These are phyloP conservation scores for Syngnathus scovelli DNA, from an alignment of 2,113 vertebrate genomes.

Conservation along the genomic window DNA sequence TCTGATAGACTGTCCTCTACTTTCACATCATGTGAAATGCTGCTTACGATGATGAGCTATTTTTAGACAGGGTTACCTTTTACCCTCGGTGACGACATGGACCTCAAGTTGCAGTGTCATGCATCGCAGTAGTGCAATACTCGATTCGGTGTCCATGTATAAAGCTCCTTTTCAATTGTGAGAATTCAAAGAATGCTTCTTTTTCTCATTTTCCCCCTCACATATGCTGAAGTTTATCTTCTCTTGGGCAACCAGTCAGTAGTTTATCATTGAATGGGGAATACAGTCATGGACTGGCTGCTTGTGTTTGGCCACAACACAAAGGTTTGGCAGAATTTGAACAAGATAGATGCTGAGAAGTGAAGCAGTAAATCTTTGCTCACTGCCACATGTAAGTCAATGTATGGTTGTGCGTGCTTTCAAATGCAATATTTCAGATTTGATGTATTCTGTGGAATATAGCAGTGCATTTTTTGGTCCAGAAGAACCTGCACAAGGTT, in stretches of 20 bases:
- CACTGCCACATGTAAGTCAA: not conserved
- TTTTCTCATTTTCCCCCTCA: not conserved
- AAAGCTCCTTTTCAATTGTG: not conserved
- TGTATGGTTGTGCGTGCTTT: not conserved
- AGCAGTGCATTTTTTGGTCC: not conserved
- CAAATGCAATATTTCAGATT: not conserved
- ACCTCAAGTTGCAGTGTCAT: constrained; percentile 21
- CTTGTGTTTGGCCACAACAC: constrained; percentile 1
- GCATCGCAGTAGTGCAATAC: constrained; percentile 3
- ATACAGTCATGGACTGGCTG: constrained; percentile 2
- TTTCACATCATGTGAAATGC: constrained; percentile 23
- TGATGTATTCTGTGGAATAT: not conserved
- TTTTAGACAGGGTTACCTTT: constrained; percentile 28
- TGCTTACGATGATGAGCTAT: constrained; percentile 22
- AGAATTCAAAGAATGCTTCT: constrained; percentile 3
- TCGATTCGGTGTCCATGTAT: constrained; percentile 4
- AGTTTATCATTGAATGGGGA: not conserved
- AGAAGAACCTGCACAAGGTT: constrained; percentile 21
- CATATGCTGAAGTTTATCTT: constrained; percentile 2
- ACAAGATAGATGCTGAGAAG: not conserved
- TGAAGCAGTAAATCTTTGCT: not conserved
- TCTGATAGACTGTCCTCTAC: constrained; percentile 5
- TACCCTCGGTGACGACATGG: constrained; percentile 19
- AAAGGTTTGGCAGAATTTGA: not conserved
- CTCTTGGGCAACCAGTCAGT: constrained; percentile 18